phyloP scores from a whole-genome alignment of 2,113 vertebrate genomes.

The Bettongia penicillata region DNA sequence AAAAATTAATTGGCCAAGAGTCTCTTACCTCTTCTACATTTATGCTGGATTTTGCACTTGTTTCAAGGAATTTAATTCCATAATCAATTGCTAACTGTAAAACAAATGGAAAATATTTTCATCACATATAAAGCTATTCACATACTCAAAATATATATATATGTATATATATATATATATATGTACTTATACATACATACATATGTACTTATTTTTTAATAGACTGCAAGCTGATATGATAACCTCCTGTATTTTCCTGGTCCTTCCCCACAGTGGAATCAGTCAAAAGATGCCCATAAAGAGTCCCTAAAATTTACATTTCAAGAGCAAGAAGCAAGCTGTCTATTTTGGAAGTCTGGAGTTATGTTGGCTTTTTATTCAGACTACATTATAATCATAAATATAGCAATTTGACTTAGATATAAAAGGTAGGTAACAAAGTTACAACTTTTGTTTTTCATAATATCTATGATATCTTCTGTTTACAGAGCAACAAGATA shows the following conservation, averaged over 20 bases:
- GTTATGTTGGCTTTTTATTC: conserved; percentile 29
- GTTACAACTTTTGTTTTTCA: conserved; percentile 26
- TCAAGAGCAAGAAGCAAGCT: conserved; percentile 20
- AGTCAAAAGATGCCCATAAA: not conserved
- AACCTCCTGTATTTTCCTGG: not conserved
- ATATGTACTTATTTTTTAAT: not conserved
- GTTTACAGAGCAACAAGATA: conserved; percentile 10
- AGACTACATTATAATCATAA: conserved; percentile 39
- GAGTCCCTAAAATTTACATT: not conserved
- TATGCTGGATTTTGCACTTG: conserved; percentile 97
- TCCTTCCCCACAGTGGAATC: not conserved
- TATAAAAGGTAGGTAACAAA: conserved; percentile 20
- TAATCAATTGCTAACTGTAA: conserved; percentile 97
- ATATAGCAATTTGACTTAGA: conserved; percentile 37
- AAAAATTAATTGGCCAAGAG: not conserved
- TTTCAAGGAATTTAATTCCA: conserved; percentile 98
- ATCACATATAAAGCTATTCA: conserved; percentile 26
- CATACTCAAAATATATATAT: not conserved
- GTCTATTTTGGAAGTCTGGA: conserved; percentile 19
- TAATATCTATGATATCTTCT: conserved; percentile 4
- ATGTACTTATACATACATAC: too few relatives aligned
- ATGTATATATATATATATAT: too few relatives aligned
- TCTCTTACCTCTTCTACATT: conserved; percentile 97
- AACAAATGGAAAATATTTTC: conserved; percentile 72
- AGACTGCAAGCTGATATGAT: not conserved